These are phyloP conservation scores for Pyrgus malvae DNA, from an alignment of 2,888 invertebrate genomes.

Conservation along the genomic window DNA sequence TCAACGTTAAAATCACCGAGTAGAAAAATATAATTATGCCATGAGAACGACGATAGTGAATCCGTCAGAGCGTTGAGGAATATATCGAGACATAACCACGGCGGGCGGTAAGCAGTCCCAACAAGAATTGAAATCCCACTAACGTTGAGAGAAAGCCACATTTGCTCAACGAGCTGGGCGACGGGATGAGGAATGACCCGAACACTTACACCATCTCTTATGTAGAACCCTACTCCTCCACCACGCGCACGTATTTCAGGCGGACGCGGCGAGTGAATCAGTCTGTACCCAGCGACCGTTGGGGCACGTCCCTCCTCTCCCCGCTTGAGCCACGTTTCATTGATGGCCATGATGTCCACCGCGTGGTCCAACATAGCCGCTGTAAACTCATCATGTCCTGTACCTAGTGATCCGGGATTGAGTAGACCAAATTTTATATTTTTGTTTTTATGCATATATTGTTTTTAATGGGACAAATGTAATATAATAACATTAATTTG, in stretches of 20 bases:
- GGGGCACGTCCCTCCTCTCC: slow-evolving; percentile 26
- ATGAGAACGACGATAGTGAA: slow-evolving; percentile 16
- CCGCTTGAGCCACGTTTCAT: slow-evolving; percentile 23
- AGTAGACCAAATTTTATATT: too few relatives aligned
- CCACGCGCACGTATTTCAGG: slow-evolving; percentile 4
- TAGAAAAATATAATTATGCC: slow-evolving; percentile 23
- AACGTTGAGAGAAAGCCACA: slow-evolving; percentile 26
- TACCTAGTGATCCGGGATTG: slow-evolving; percentile 10
- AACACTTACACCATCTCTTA: background rate
- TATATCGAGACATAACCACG: slow-evolving; percentile 26
- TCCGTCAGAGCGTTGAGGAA: slow-evolving; percentile 31
- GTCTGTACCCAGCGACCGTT: slow-evolving; percentile 6
- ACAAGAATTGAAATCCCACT: slow-evolving; percentile 9
- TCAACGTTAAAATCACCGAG: slow-evolving; percentile 30
- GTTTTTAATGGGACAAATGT: too few relatives aligned
- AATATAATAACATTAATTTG: too few relatives aligned
- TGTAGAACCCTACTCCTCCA: slow-evolving; percentile 24
- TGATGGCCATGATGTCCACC: too few relatives aligned
- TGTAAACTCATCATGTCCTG: too few relatives aligned
- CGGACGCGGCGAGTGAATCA: slow-evolving; percentile 12
- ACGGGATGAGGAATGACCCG: background rate
- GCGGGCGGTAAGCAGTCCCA: slow-evolving; percentile 13
- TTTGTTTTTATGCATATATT: too few relatives aligned
- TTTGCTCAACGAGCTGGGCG: slow-evolving; percentile 25
- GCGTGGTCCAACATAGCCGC: too few relatives aligned